Evolutionary conservation across 1,140 invertebrate species (phyloP), one percentile per base, ranked within the genome.

Genomic region (Galleria mellonella): DNA sequence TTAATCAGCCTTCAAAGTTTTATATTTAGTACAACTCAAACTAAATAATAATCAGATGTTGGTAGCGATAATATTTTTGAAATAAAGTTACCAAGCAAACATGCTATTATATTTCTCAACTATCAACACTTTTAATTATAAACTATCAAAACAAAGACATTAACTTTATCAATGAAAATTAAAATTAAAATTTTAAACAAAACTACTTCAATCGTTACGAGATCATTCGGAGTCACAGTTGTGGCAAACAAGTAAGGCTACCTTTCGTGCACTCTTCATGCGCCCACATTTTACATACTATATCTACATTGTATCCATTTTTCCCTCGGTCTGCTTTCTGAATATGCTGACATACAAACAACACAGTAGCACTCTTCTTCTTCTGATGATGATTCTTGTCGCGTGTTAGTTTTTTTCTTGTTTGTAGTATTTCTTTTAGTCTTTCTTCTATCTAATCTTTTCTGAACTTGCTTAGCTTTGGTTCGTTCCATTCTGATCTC

Each of bases 191-290:
- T n/a, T n/a, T n/a, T n/a, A n/a, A n/a, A n/a, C n/a, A n/a, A n/a
- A n/a, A n/a, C n/a, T n/a, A n/a, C n/a, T n/a, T n/a, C n/a, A n/a
- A n/a, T n/a, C n/a, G n/a, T n/a, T n/a, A n/a, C n/a, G n/a, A 42
- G 32, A 45, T 31, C n/a, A 52, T 23, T 52, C 50, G 8, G 45
- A 47, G 15, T 54, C 36, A 43, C 58, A 54, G 37, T 54, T 61
- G 15, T 57, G 50, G 35, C 49, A 61, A 45, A 48, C 10, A 44
- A 53, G 9, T 31, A 53, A 32, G 35, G 27, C 35, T 27, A 37
- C 47, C 35, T 44, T 53, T 17, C 30, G 54, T 63, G 47, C 59
- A 62, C 23, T 49, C 43, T 53, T 52, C 46, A 28, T 62, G 59
- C n/a, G 55, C 38, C 51, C 55, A 66, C 8, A 9, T 2, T 45